Evolutionary conservation across 2,888 invertebrate species (phyloP), one percentile per base, ranked within the genome.

Genomic region (Lucinisca nassula): DNA sequence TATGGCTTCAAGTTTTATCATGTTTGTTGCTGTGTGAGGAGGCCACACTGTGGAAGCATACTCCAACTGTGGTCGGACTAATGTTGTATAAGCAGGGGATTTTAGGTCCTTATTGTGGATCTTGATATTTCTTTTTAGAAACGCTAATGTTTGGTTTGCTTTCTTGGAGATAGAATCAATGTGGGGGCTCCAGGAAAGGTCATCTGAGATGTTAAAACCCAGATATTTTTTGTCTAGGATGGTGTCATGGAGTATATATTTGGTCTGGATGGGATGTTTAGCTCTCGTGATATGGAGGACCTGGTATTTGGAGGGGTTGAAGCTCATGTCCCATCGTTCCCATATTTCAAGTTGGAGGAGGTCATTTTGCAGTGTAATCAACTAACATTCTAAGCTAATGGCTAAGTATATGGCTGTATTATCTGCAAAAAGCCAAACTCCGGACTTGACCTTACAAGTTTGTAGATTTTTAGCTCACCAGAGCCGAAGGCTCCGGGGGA

Each of bases 41-140:
- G 61, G 27, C n/a, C 61, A 27, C 17, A 27, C 4, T 6, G 61
- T 61, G 6, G 61, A 61, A 30, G 61, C 30, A 30, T 61, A 61
- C 17, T 61, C 30, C 30, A 61, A 61, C 61, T 55, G 55, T 55
- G 55, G 55, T 8, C n/a, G 55, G n/a, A 55, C 55, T 55, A 55
- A 21, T 14, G 55, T 55, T n/a, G 8, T 55, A 21, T 55, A 55
- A 17, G n/a, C n/a, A n/a, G 55, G 8, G n/a, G 55, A 55, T 21
- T 67, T 67, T 35, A 67, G 14, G 67, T 67, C 67, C 21, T 35
- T 32, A 35, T 67, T 67, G 24, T 67, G 67, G 1, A 35, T 35
- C 51, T 58, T 75, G n/a, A 81, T 81, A 45, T 75, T 81, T 58
- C 74, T 17, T 74, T 81, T 81, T 6, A 74, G 17, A 58, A 81